Conservation (phyloP, 2,888 invertebrate genomes). For the Drosophila emarginata region DNA sequence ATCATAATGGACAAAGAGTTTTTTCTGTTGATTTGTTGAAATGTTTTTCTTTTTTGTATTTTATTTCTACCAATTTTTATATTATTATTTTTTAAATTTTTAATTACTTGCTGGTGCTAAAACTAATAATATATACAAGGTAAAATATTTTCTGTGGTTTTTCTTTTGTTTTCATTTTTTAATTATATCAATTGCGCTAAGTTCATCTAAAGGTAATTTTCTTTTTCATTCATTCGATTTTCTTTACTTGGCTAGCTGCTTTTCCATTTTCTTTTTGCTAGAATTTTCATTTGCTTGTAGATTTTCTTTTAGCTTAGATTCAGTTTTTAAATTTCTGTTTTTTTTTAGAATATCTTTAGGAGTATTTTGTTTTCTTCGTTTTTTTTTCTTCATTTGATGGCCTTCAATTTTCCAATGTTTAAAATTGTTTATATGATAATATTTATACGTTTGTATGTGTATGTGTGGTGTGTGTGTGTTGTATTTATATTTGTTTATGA, state of each 20-base stretch:
- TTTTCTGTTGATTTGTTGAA: constrained; percentile 40
- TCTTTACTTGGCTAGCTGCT: constrained; percentile 28
- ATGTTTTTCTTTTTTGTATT: constrained; percentile 25
- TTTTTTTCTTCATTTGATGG: constrained; percentile 46
- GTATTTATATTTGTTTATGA: constrained; percentile 73
- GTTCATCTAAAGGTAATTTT: constrained; percentile 82
- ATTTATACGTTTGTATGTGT: constrained; percentile 41
- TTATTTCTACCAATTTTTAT: constrained; percentile 62
- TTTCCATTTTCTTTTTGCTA: constrained; percentile 37
- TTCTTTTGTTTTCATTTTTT: constrained; percentile 51
- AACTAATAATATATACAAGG: constrained; percentile 80
- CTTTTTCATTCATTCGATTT: constrained; percentile 38
- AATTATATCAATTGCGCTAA: constrained; percentile 82
- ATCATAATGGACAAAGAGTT: constrained; percentile 9
- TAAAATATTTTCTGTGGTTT: constrained; percentile 62
- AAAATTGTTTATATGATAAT: constrained; percentile 54
- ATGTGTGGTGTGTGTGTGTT: constrained; percentile 41
- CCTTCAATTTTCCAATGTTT: constrained; percentile 43
- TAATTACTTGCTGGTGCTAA: constrained; percentile 71
- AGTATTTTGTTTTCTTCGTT: constrained; percentile 52
- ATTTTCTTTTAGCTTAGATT: constrained; percentile 18
- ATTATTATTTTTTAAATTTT: constrained; percentile 33
- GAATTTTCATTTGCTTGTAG: constrained; percentile 28
- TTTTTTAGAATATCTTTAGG: constrained; percentile 73
- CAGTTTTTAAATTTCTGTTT: constrained; percentile 28